Conservation (phyloP, 2,888 invertebrate genomes). For the Ornithoptera alexandrae region DNA sequence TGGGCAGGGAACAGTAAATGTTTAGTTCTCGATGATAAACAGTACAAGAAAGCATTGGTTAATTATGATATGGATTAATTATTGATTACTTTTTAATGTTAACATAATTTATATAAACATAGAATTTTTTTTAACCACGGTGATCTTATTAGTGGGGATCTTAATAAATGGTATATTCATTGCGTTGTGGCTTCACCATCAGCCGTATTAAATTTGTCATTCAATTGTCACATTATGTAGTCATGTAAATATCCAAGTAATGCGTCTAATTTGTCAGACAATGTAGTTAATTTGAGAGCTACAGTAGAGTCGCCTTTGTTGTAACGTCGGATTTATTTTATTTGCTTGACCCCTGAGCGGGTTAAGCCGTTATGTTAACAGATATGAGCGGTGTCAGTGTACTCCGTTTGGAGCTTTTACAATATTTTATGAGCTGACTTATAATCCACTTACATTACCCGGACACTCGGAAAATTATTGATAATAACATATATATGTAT, state of each 20-base stretch:
- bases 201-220: constrained; percentile 8
- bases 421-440: background rate
- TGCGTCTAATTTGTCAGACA: constrained; percentile 15
- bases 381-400: background rate
- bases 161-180: background rate
- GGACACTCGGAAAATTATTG: background rate
- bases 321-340: constrained; percentile 20
- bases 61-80: too few relatives aligned
- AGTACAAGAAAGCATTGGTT: too few relatives aligned
- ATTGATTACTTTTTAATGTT: too few relatives aligned
- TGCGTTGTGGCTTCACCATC: background rate
- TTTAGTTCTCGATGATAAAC: too few relatives aligned
- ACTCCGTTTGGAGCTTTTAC: background rate
- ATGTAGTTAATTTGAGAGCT: constrained; percentile 8
- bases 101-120: too few relatives aligned
- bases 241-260: constrained; percentile 6
- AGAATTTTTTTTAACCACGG: background rate
- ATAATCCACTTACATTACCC: background rate
- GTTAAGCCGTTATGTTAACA: constrained; percentile 18
- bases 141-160: background rate
- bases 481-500: background rate
- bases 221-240: constrained; percentile 13
- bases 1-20: too few relatives aligned
- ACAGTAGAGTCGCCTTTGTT: background rate
- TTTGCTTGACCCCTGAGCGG: constrained; percentile 17